phyloP scores from a whole-genome alignment of 2,888 invertebrate genomes.

The Polyommatus iphigenia region DNA sequence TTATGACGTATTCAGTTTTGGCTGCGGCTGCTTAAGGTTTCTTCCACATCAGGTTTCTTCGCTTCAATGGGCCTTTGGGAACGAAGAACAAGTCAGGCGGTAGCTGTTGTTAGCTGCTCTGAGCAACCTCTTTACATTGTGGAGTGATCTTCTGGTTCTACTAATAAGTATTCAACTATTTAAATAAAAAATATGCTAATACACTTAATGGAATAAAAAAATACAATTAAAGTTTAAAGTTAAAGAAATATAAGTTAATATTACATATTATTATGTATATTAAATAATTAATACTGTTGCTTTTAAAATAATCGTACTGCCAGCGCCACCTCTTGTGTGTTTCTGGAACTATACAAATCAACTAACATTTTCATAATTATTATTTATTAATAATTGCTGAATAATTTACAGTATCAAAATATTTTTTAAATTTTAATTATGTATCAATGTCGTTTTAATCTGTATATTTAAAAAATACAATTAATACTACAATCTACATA shows the following conservation, averaged over 20 bases:
- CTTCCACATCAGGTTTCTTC: constrained; percentile 79
- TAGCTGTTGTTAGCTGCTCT: constrained; percentile 85
- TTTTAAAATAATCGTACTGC: not conserved
- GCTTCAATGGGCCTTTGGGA: constrained; percentile 93
- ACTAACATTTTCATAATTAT: too few species aligned
- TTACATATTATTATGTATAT: too few species aligned
- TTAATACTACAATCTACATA: not conserved
- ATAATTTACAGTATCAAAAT: not conserved
- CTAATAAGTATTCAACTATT: not conserved
- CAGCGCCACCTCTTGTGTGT: not conserved
- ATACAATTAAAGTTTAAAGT: too few species aligned
- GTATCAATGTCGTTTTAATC: too few species aligned
- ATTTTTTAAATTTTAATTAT: not conserved
- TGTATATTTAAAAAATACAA: not conserved
- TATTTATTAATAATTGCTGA: not conserved
- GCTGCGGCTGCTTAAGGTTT: constrained; percentile 83
- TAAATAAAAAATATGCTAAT: not conserved
- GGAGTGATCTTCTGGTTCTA: constrained; percentile 92
- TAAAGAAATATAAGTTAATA: too few species aligned
- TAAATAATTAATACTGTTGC: too few species aligned
- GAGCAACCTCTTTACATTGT: constrained; percentile 90
- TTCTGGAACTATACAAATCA: not conserved
- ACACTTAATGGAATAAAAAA: not conserved
- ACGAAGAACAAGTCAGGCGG: constrained; percentile 93
- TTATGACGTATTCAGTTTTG: constrained; percentile 84